phyloP scores from a whole-genome alignment of 2,888 invertebrate species.

The Euphydryas editha region DNA sequence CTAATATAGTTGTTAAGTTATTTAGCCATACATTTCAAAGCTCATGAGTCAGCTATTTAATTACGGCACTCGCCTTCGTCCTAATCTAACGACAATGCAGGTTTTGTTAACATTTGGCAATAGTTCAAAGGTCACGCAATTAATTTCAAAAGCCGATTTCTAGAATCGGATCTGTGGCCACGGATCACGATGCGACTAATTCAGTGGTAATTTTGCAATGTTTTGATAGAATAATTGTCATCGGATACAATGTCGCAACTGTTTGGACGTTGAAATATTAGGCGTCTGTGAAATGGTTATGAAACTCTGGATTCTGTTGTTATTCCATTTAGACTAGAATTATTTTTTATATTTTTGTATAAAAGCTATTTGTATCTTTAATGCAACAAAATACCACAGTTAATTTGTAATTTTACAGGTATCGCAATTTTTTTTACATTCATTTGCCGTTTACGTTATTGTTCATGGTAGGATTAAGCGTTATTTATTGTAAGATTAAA shows the following conservation, averaged over 20 bases:
- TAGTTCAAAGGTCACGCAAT: slow-evolving; percentile 76
- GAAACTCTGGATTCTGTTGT: slow-evolving; percentile 49
- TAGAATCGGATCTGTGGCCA: slow-evolving; percentile 62
- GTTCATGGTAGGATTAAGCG: too few relatives aligned
- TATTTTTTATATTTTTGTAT: not conserved
- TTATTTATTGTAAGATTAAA: too few relatives aligned
- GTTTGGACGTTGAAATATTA: slow-evolving; percentile 57
- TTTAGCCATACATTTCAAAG: slow-evolving; percentile 43
- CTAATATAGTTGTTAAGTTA: too few relatives aligned
- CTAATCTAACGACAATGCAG: slow-evolving; percentile 48
- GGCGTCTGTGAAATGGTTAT: slow-evolving; percentile 61
- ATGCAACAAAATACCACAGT: too few relatives aligned
- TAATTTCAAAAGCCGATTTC: slow-evolving; percentile 71
- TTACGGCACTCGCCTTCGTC: slow-evolving; percentile 39
- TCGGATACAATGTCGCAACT: slow-evolving; percentile 57
- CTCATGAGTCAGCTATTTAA: slow-evolving; percentile 52
- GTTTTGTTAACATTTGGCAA: slow-evolving; percentile 66
- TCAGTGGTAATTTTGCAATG: slow-evolving; percentile 64
- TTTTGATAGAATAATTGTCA: slow-evolving; percentile 67
- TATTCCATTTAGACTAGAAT: not conserved
- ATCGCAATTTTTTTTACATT: too few relatives aligned
- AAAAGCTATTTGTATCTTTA: not conserved
- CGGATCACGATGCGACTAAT: slow-evolving; percentile 75
- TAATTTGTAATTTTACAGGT: too few relatives aligned
- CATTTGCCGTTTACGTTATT: too few relatives aligned